These are phyloP conservation scores for Etheostoma spectabile DNA, from an alignment of 2,113 vertebrate genomes.

Conservation along the genomic window DNA sequence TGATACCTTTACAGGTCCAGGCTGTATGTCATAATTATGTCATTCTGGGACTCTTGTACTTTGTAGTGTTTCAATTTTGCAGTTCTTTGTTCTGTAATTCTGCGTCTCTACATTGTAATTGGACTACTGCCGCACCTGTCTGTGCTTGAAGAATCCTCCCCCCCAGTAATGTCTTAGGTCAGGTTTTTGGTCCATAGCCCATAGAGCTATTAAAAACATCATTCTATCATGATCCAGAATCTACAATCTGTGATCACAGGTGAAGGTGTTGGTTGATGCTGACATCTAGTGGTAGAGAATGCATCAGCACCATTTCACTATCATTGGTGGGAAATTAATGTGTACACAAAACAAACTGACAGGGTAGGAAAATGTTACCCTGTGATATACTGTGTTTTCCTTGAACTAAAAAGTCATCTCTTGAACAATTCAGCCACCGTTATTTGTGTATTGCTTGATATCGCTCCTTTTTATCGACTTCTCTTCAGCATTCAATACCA, in stretches of 20 bases:
- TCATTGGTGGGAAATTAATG: conserved; percentile 4
- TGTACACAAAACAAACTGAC: neutral
- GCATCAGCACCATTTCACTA: conserved; percentile 10
- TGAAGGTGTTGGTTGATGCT: conserved; percentile 64
- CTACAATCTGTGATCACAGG: conserved; percentile 24
- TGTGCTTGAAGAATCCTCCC: neutral
- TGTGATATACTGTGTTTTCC: neutral
- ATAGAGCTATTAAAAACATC: neutral
- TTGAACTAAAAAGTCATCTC: neutral
- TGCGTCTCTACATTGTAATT: neutral
- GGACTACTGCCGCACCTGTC: neutral
- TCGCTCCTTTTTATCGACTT: no score
- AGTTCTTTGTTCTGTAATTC: neutral
- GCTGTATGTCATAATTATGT: neutral
- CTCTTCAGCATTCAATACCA: no score
- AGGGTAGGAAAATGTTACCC: neutral
- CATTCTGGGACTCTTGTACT: neutral
- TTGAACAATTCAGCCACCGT: neutral
- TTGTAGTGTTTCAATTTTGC: neutral
- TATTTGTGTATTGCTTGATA: conserved; percentile 3
- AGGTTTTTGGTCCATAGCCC: neutral
- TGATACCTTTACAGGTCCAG: neutral
- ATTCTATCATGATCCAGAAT: neutral
- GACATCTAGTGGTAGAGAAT: conserved; percentile 74
- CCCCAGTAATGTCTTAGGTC: neutral